phyloP scores from a whole-genome alignment of 2,888 invertebrate genomes.

The Nomada hirtipes region DNA sequence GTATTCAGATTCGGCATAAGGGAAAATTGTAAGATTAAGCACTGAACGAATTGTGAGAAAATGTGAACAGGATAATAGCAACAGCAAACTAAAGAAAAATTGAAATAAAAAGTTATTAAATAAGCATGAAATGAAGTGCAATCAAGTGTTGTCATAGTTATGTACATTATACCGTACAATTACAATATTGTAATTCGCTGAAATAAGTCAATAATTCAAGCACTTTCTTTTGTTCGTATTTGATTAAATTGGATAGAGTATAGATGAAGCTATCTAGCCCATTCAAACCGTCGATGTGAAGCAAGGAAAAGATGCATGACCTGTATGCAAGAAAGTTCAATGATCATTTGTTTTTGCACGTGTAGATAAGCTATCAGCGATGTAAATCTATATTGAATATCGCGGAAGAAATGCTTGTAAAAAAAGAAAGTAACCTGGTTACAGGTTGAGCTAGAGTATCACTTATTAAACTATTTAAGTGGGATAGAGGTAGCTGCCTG shows the following conservation, averaged over 20 bases:
- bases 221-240: no score
- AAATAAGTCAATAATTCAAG: no score
- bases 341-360: not conserved
- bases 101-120: no score
- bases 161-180: no score
- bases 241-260: not conserved
- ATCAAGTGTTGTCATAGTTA: no score
- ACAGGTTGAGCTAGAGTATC: constrained; percentile 13
- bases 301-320: not conserved
- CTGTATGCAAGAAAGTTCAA: not conserved
- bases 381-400: constrained; percentile 1
- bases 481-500: constrained; percentile 8
- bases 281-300: not conserved
- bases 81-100: no score
- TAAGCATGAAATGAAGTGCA: no score
- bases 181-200: no score
- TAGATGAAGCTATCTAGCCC: not conserved
- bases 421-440: not conserved
- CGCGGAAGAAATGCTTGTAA: constrained; percentile 1
- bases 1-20: no score
- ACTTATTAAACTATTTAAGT: constrained; percentile 21
- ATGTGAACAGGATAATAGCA: no score
- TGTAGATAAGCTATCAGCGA: not conserved
- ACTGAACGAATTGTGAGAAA: no score
- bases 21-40: no score